A percentile compares a stretch with the other conserved stretches of the same genome.
phyloP scores from a whole-genome alignment of 2,797 vertebrate species.

The Trachops cirrhosus region DNA sequence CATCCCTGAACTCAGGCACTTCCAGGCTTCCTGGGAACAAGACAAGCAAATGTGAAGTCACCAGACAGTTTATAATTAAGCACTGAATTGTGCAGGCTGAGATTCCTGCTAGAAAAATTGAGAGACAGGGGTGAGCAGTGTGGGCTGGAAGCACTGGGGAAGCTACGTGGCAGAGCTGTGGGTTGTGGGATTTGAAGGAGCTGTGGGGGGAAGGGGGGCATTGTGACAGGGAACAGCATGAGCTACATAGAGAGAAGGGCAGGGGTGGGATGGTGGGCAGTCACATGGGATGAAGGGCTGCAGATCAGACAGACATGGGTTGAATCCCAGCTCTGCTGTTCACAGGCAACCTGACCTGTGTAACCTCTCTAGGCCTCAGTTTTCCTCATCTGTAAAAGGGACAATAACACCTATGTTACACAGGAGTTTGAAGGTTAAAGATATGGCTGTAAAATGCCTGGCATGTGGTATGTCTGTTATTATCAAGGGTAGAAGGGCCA shows the following conservation, averaged over 20 bases:
- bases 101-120: not conserved
- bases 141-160: not conserved
- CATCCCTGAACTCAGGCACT: not conserved
- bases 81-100: not conserved
- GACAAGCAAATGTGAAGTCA: not conserved
- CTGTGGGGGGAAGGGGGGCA: not conserved
- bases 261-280: too few relatives aligned
- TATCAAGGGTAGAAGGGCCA: not conserved
- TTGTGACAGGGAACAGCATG: too few relatives aligned
- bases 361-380: not conserved
- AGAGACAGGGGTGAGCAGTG: not conserved
- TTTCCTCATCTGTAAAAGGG: not conserved
- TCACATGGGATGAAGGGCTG: not conserved
- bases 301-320: not conserved
- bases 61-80: not conserved
- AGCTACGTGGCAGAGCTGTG: not conserved
- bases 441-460: not conserved
- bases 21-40: not conserved
- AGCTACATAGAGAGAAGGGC: too few relatives aligned
- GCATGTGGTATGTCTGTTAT: not conserved
- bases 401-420: not conserved
- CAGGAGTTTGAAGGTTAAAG: not conserved
- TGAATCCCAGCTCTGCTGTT: not conserved
- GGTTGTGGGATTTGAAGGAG: not conserved
- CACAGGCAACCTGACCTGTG: not conserved